A percentile compares a stretch with the other conserved stretches of the same genome.
phyloP scores from a whole-genome alignment of 2,797 vertebrate species.

The Thalassophryne amazonica region DNA sequence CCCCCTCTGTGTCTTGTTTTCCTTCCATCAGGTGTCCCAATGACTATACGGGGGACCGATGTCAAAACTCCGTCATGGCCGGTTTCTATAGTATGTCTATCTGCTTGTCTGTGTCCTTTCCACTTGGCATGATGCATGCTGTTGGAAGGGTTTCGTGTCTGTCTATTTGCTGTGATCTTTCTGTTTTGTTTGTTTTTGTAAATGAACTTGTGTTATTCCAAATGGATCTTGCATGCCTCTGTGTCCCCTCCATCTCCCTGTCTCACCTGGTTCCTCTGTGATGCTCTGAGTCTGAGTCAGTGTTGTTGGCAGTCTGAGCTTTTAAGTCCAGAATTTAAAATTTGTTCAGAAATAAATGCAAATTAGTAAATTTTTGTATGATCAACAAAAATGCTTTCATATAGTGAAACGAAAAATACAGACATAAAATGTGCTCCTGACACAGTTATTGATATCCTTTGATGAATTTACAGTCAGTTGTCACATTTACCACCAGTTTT shows the following conservation, averaged over 20 bases:
- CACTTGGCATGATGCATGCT: slow-evolving; percentile 67
- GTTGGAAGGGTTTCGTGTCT: slow-evolving; percentile 30
- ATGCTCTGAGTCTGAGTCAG: slow-evolving; percentile 40
- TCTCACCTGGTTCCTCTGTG: slow-evolving; percentile 55
- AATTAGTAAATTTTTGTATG: no score
- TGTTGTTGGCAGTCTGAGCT: no score
- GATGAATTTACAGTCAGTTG: no score
- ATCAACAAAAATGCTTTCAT: no score
- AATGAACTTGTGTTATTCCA: slow-evolving; percentile 3
- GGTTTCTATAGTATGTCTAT: slow-evolving; percentile 99
- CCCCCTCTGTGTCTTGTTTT: slow-evolving; percentile 87
- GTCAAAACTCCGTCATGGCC: slow-evolving; percentile 99
- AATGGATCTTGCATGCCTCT: slow-evolving; percentile 54
- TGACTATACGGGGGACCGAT: slow-evolving; percentile 98
- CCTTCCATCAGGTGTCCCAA: slow-evolving; percentile 97
- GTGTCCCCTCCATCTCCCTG: slow-evolving; percentile 43
- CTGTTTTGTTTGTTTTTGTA: neutral
- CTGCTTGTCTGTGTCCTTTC: slow-evolving; percentile 79
- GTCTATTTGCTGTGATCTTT: slow-evolving; percentile 16
- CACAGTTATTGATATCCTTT: no score
- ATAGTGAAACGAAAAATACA: no score
- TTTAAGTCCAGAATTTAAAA: no score
- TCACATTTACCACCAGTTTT: no score
- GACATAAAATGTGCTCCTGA: no score
- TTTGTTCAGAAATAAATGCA: no score